These are phyloP conservation scores for Ormyrus labotus DNA, from an alignment of 2,888 invertebrate species.

Conservation along the genomic window DNA sequence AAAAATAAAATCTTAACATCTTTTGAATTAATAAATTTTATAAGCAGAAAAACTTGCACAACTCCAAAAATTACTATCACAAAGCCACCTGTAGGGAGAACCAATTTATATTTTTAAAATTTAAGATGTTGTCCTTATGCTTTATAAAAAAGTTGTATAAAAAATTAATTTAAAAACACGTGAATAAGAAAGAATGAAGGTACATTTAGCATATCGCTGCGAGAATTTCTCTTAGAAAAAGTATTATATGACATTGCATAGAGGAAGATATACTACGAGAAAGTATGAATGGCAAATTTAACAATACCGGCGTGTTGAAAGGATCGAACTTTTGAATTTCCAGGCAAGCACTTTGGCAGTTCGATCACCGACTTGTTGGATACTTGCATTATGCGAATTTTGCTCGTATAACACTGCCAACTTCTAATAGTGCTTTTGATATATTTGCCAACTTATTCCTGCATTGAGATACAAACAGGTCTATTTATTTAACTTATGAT, in stretches of 20 bases:
- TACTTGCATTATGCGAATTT: not conserved
- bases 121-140: too few relatives aligned
- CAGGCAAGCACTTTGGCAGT: not conserved
- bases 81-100: too few relatives aligned
- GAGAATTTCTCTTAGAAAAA: not conserved
- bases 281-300: conserved; percentile 31
- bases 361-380: conserved; percentile 20
- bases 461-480: too few relatives aligned
- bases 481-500: too few relatives aligned
- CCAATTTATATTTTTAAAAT: too few relatives aligned
- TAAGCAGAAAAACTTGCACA: too few relatives aligned
- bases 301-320: conserved; percentile 24
- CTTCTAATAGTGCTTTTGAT: conserved; percentile 6
- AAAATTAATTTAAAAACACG: too few relatives aligned
- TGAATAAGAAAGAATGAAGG: too few relatives aligned
- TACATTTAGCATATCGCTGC: not conserved
- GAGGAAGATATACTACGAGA: not conserved
- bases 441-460: not conserved
- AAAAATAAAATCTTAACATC: too few relatives aligned
- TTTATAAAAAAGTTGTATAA: too few relatives aligned
- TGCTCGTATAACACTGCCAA: not conserved
- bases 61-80: too few relatives aligned
- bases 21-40: too few relatives aligned
- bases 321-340: not conserved
- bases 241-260: not conserved